phyloP scores from a whole-genome alignment of 2,888 invertebrate species.

The Leptogaster cylindrica region DNA sequence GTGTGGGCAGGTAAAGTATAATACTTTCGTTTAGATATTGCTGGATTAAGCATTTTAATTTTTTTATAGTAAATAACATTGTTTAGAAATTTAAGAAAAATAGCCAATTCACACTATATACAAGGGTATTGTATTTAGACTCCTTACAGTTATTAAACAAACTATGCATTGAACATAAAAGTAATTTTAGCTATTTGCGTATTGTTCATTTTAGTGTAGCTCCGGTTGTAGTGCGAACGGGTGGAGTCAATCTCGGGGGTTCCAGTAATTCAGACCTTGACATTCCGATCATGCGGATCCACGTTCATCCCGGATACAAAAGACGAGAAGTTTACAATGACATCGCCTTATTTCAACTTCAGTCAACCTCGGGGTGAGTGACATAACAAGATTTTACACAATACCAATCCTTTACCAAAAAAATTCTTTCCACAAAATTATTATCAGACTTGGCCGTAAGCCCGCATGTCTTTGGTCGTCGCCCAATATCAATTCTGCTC shows the following conservation, averaged over 20 bases:
- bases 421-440: too few species aligned
- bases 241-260: slow-evolving; percentile 46
- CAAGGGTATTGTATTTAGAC: too few species aligned
- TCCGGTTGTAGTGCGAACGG: slow-evolving; percentile 21
- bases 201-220: background rate
- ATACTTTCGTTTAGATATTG: too few species aligned
- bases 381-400: background rate
- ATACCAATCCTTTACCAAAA: too few species aligned
- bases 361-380: background rate
- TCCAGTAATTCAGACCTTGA: slow-evolving; percentile 51
- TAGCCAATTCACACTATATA: too few species aligned
- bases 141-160: too few species aligned
- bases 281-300: slow-evolving; percentile 16
- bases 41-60: too few species aligned
- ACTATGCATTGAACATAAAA: too few species aligned
- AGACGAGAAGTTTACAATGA: slow-evolving; percentile 35
- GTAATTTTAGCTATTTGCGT: too few species aligned
- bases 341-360: slow-evolving; percentile 36
- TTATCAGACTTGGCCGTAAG: background rate
- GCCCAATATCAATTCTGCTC: background rate
- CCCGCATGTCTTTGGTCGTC: slow-evolving; percentile 40
- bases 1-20: slow-evolving; percentile 25
- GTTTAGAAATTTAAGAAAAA: too few species aligned
- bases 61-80: too few species aligned
- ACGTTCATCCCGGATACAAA: slow-evolving; percentile 33